These are phyloP conservation scores for Kryphioiulus occultus DNA, from an alignment of 2,888 invertebrate species.

Conservation along the genomic window DNA sequence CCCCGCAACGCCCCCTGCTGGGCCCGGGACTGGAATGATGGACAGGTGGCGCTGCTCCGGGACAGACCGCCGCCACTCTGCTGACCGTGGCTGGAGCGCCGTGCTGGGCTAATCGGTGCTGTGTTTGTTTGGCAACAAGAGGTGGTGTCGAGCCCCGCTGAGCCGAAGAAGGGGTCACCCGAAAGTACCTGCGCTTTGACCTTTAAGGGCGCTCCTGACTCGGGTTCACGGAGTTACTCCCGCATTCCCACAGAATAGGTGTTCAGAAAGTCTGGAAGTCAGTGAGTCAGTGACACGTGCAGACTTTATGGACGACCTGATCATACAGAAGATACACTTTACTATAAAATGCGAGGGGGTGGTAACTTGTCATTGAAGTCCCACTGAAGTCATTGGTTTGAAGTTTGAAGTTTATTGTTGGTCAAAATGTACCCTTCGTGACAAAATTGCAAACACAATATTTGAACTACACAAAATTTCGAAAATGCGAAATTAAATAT, in stretches of 20 bases:
- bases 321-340: too few relatives aligned
- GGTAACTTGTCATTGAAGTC: too few relatives aligned
- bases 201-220: neutral
- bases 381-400: too few relatives aligned
- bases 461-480: too few relatives aligned
- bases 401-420: too few relatives aligned
- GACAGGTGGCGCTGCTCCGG: constrained; percentile 47
- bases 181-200: constrained; percentile 14
- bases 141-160: constrained; percentile 48
- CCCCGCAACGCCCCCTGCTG: constrained; percentile 17
- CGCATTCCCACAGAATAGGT: too few relatives aligned
- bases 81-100: constrained; percentile 44
- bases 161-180: constrained; percentile 43
- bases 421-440: too few relatives aligned
- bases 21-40: constrained; percentile 43
- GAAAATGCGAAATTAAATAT: too few relatives aligned
- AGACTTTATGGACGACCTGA: neutral
- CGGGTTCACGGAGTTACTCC: neutral
- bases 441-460: too few relatives aligned
- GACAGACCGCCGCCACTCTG: constrained; percentile 47
- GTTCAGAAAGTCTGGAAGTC: too few relatives aligned
- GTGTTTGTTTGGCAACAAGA: constrained; percentile 46
- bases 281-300: neutral
- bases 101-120: constrained; percentile 44
- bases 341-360: too few relatives aligned